Evolutionary conservation across 1,140 invertebrate genomes (phyloP).

Genomic region (Cydia pomonella): DNA sequence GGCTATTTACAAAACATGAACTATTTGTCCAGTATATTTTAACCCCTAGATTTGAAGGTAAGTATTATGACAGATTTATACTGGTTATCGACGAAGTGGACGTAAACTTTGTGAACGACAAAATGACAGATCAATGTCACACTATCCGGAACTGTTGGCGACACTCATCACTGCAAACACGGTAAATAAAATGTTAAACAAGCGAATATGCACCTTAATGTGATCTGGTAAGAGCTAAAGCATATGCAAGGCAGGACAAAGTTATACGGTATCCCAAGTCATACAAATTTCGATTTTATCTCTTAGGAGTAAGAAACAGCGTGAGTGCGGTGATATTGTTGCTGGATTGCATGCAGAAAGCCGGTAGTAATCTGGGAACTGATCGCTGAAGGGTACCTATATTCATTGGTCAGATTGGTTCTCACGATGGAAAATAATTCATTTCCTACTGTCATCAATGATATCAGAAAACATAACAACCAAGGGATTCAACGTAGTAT

Average conservation of each 20-base stretch:
- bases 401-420: not conserved
- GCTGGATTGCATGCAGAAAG: not conserved
- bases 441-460: too few relatives aligned
- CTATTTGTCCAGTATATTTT: not conserved
- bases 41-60: not conserved
- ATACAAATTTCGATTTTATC: not conserved
- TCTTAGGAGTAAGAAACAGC: not conserved
- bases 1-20: not conserved
- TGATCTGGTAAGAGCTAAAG: not conserved
- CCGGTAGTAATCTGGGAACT: not conserved
- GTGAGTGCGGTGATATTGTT: not conserved
- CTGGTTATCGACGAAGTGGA: not conserved
- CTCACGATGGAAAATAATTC: not conserved
- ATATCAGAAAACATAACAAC: too few relatives aligned
- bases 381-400: not conserved
- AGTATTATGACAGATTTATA: not conserved
- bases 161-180: not conserved
- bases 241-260: not conserved
- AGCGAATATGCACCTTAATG: not conserved
- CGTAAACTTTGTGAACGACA: not conserved
- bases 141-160: slow-evolving; percentile 1
- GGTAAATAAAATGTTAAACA: not conserved
- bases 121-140: not conserved
- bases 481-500: too few relatives aligned
- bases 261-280: not conserved